Percentiles rank a stretch among this genome's conserved stretches.
phyloP scores from a whole-genome alignment of 2,113 vertebrate species.

The Oreochromis niloticus region DNA sequence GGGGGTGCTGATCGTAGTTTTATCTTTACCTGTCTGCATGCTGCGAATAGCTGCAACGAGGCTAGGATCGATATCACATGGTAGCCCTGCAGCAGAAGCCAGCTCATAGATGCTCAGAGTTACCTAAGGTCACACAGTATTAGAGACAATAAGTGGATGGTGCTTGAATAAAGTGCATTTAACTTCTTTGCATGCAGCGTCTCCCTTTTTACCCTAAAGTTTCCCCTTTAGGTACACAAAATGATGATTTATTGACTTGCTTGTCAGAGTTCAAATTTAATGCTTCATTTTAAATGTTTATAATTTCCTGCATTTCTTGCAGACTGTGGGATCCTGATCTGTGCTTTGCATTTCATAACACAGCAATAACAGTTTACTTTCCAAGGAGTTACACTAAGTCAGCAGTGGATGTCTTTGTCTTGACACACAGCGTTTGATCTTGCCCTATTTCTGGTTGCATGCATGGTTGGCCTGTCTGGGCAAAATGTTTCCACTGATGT shows the following conservation, averaged over 20 bases:
- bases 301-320: not conserved
- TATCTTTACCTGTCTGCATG: slow-evolving; percentile 76
- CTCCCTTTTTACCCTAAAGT: not conserved
- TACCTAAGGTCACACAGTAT: slow-evolving; percentile 62
- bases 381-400: not conserved
- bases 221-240: rapidly evolving
- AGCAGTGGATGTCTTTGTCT: not conserved
- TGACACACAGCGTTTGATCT: slow-evolving; percentile 27
- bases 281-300: not conserved
- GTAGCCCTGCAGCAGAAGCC: slow-evolving; percentile 82
- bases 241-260: rapidly evolving
- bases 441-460: slow-evolving; percentile 36
- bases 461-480: slow-evolving; percentile 32
- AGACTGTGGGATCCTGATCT: not conserved
- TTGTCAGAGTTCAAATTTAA: not conserved
- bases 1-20: not conserved
- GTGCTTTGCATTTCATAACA: not conserved
- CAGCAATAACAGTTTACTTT: not conserved
- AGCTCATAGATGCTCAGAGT: slow-evolving; percentile 84
- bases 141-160: not conserved
- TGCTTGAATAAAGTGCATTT: not conserved
- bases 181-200: not conserved
- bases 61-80: slow-evolving; percentile 83
- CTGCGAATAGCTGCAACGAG: slow-evolving; percentile 78
- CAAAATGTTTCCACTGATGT: slow-evolving; percentile 63